Base-by-base conservation (phyloP, 2,888 invertebrate genomes). In the Pyrocoelia pectoralis region DNA sequence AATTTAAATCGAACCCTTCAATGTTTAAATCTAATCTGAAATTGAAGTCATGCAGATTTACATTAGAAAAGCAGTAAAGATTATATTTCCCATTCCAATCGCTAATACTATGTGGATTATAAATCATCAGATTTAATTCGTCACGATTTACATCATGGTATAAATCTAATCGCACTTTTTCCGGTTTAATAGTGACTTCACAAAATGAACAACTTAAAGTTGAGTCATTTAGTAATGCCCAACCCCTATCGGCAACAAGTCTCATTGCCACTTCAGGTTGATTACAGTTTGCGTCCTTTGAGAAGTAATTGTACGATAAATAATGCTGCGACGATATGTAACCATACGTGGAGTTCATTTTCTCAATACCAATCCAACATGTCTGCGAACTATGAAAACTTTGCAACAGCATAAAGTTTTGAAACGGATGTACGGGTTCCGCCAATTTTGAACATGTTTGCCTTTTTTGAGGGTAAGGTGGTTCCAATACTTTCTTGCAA, bases 341-440 rank as follows among this genome's bases (percentile, higher is more conserved):
- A 6, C 18, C 12, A 8, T n/a, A 38, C 6, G n/a, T 1, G 12
- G 18, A 4, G n/a, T 49, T 19, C 1, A 8, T 1, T 14, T 54
- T 28, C 8, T 46, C 1, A 1, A 61, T 12, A 18, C 61, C 61
- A 50, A 61, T 41, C 56, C 41, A 56, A 41, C 55, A 60, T 0
- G 4, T 2, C 5, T 49, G 1, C 10, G 10, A 28, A 15, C 10
- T 0, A 9, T 4, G 3, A 10, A 60, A 55, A 0, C 2, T n/a
- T 2, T 19, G 19, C 14, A 55, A 15, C 3, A 60, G 10, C 12
- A 55, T 3, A n/a, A 46, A 13, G 12, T 41, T 59, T 24, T 59
- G 59, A 33, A 53, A 59, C 3, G 46, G 46, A 19, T 28, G 15
- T 46, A 24, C 12, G 6, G 59, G 55, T 40, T 60, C 60, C 9